These are phyloP conservation scores for Gadopsis marmoratus DNA, from an alignment of 2,797 vertebrate genomes.

Conservation along the genomic window DNA sequence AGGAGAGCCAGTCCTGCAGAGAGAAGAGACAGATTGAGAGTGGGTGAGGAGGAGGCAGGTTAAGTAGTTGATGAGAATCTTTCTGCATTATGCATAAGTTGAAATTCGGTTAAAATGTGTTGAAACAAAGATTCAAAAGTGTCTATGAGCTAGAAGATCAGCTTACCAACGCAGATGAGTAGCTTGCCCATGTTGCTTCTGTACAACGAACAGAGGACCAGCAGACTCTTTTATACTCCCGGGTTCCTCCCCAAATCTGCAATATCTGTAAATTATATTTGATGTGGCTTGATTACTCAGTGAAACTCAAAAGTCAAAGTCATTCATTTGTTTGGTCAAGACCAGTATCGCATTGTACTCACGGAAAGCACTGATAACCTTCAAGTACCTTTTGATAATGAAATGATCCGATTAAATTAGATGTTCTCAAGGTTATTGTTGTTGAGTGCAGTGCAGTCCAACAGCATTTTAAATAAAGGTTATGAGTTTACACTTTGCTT, in stretches of 20 bases:
- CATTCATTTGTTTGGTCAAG: slow-evolving; percentile 25
- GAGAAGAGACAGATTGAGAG: slow-evolving; percentile 17
- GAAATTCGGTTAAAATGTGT: not conserved
- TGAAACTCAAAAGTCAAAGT: slow-evolving; percentile 22
- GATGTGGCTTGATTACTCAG: slow-evolving; percentile 12
- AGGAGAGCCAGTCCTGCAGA: slow-evolving; percentile 80
- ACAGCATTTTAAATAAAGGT: not conserved
- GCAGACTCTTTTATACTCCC: slow-evolving; percentile 66
- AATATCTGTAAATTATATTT: slow-evolving; percentile 38
- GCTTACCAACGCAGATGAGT: slow-evolving; percentile 77
- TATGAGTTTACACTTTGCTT: not conserved
- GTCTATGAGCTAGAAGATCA: not conserved
- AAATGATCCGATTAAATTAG: slow-evolving; percentile 1
- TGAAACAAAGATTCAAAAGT: not conserved
- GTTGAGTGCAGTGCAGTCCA: not conserved
- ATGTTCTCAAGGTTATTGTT: slow-evolving; percentile 36
- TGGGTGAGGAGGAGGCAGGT: not conserved
- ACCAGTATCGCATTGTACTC: not conserved
- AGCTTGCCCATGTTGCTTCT: slow-evolving; percentile 78
- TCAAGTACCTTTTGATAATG: slow-evolving; percentile 48
- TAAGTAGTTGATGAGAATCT: not conserved
- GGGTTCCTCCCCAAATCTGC: slow-evolving; percentile 29
- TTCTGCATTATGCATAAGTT: slow-evolving; percentile 1
- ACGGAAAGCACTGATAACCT: slow-evolving; percentile 48
- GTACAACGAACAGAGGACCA: slow-evolving; percentile 44